Base-by-base conservation (phyloP, 92 coral and sea anemone genomes). In the Phymanthus crucifer region DNA sequence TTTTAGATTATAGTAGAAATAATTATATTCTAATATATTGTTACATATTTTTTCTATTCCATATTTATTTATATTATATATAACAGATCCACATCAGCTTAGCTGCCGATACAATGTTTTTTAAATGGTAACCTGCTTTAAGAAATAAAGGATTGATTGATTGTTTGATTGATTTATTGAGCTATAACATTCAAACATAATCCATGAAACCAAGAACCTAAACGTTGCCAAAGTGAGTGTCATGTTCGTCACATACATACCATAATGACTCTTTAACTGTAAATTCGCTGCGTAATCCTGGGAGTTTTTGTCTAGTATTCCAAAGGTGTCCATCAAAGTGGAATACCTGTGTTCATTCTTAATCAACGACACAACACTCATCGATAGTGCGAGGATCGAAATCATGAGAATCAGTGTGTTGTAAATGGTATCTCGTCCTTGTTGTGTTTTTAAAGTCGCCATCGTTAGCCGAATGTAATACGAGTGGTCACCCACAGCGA, bases 301-400 rank as follows among this genome's bases (percentile, higher is more conserved):
- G 1, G 81, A 32, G 31, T n/a, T 77, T 72, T 58, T 64, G 3
- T 64, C 81, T 9, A 77, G 38, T 7, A 37, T 12, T 21, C 64
- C 36, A 17, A 37, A 64, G 38, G n/a, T 77, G 7, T 77, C 68
- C 3, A 12, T 6, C 48, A 77, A 77, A 40, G 13, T 64, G 1
- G 72, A 35, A 50, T 77, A 77, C 9, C 81, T 50, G 16, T 77
- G 65, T 64, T 77, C 81, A 58, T 58, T 47, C 32, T 61, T 32
- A 36, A 77, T 38, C 13, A 77, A 61, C 3, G 72, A 64, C 29
- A 61, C 29, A 26, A 34, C 8, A n/a, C 32, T 27, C 33, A 61
- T 26, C 2, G 34, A 8, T 18, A 61, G 13, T 14, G 68, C 68
- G 35, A 61, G 68, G 14, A 61, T 61, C 32, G 68, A 27, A 61